phyloP scores from a whole-genome alignment of 2,797 vertebrate genomes.

The Pampus argenteus region DNA sequence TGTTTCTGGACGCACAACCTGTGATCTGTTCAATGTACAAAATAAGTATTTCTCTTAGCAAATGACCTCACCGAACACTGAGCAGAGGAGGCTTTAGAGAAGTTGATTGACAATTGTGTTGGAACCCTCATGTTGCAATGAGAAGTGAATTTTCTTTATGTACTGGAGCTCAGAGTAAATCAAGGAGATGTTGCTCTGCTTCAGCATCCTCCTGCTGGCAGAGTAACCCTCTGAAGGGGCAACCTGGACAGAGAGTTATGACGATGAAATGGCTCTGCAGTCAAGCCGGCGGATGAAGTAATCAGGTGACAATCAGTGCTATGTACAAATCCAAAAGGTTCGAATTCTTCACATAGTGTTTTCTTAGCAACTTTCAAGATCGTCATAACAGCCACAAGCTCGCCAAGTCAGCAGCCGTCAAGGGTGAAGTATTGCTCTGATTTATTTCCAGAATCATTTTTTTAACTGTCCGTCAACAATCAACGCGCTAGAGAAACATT shows the following conservation, averaged over 20 bases:
- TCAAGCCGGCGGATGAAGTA: conserved; percentile 32
- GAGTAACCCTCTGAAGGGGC: conserved; percentile 22
- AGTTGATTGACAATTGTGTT: conserved; percentile 21
- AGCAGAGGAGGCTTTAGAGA: conserved; percentile 4
- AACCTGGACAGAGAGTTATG: neutral
- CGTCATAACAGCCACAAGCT: conserved; percentile 8
- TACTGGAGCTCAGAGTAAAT: conserved; percentile 34
- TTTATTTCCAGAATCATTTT: conserved; percentile 51
- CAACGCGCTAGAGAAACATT: conserved; percentile 31
- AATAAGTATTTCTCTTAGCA: conserved; percentile 19
- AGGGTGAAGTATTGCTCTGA: conserved; percentile 36
- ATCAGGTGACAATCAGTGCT: conserved; percentile 32
- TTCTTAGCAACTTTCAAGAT: conserved; percentile 10
- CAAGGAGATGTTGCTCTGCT: conserved; percentile 9
- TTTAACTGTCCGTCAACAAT: conserved; percentile 61
- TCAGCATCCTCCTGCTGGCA: conserved; percentile 12
- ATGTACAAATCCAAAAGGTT: conserved; percentile 9
- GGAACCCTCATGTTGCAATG: conserved; percentile 1
- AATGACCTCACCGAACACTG: conserved; percentile 11
- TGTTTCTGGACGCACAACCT: conserved; percentile 17
- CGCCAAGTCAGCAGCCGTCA: conserved; percentile 37
- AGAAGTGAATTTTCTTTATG: conserved; percentile 25
- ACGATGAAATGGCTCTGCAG: conserved; percentile 35
- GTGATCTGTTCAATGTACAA: conserved; percentile 17
- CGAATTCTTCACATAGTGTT: conserved; percentile 20